Base-by-base conservation (phyloP, 2,888 invertebrate species). In the Agrochola lota region DNA sequence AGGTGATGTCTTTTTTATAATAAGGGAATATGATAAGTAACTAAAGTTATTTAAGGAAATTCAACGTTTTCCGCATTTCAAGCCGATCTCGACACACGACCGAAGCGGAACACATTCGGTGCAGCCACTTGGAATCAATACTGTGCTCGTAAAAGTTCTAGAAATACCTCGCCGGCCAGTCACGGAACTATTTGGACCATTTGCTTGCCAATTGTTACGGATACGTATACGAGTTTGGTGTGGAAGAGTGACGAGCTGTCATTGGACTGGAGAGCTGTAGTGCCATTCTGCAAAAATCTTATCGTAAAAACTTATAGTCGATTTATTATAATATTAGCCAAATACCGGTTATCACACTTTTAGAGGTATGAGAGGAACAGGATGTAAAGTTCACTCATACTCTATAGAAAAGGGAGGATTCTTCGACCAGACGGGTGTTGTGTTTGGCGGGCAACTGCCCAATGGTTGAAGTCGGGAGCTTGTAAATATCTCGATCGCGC, bases 121-220 rank as follows among this genome's bases (percentile, higher is more conserved):
- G 52, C 70, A 74, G 85, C 89, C 91, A 92, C 89, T 92, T 88
- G 84, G 90, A 92, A 93, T 93, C 92, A 92, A 93, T 93, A 93
- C 85, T 76, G 85, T 69, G 81, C 73, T 93, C 92, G 90, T 93
- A 90, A 92, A 92, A 88, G 80, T 80, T 87, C 90, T 88, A 85
- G 83, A 92, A 92, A 92, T 92, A 92, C 80, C 74, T 78, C 74
- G 71, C 70, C 79, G 30, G 77, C 49, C 78, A 74, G 67, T 78
- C 83, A 70, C 76, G 40, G 64, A 80, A 80, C 69, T 81, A 87
- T 85, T 85, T 63, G 59, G 74, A 85, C 62, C 85, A 78, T 74
- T 76, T 62, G 63, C 78, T 73, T 81, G 85, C 77, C 77, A 87
- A 87, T 81, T 78, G 82, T 87, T 73, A 60, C 52, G 60, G 40